Conservation (phyloP, 2,888 invertebrate genomes). For the Rugalucina vietnamica region DNA sequence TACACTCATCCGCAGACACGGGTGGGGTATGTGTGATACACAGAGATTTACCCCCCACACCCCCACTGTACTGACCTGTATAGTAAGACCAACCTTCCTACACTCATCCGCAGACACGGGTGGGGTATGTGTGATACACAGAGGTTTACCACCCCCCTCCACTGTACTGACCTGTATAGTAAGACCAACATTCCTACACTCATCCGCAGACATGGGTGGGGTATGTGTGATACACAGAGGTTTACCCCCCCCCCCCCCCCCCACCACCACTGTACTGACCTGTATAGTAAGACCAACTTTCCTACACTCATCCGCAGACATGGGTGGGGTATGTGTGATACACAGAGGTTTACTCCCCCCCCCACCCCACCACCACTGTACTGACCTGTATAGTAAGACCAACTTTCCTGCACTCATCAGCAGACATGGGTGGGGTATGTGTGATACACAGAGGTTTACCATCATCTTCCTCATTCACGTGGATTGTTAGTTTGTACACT, state of each 20-base stretch:
- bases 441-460: constrained; percentile 87
- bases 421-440: constrained; percentile 85
- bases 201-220: constrained; percentile 84
- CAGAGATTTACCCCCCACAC: constrained; percentile 89
- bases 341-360: constrained; percentile 89
- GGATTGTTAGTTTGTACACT: constrained; percentile 92
- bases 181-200: constrained; percentile 84
- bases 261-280: too few species aligned
- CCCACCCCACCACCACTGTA: too few species aligned
- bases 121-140: constrained; percentile 84
- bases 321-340: constrained; percentile 84
- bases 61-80: too few species aligned
- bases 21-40: constrained; percentile 84
- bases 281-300: constrained; percentile 84
- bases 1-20: constrained; percentile 83
- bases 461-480: constrained; percentile 93
- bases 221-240: constrained; percentile 85
- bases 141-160: constrained; percentile 91
- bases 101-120: constrained; percentile 84
- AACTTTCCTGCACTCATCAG: constrained; percentile 84
- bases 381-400: constrained; percentile 84
- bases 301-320: constrained; percentile 83
- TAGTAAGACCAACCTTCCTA: constrained; percentile 84
- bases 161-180: constrained; percentile 84
- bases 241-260: constrained; percentile 91